phyloP scores from a whole-genome alignment of 1,140 invertebrate genomes.

The Drosophila yakuba region DNA sequence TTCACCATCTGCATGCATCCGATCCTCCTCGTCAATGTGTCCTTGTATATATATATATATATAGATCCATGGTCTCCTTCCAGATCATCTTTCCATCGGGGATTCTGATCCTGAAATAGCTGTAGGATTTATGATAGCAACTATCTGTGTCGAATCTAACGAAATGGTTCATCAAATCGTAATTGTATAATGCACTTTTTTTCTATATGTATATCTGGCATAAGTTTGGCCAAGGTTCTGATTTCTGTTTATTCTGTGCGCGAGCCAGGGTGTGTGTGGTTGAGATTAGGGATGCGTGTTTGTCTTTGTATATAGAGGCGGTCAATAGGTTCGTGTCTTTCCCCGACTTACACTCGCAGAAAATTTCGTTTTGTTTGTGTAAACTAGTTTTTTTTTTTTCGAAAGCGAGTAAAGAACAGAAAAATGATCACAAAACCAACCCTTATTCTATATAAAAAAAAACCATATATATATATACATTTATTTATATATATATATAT shows the following conservation, averaged over 20 bases:
- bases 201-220: background rate
- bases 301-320: conserved; percentile 34
- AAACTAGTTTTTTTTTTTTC: conserved; percentile 19
- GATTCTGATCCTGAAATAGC: conserved; percentile 4
- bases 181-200: conserved; percentile 6
- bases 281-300: background rate
- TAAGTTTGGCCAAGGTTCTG: background rate
- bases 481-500: conserved; percentile 11
- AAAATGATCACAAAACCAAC: conserved; percentile 20
- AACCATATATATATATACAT: conserved; percentile 5
- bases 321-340: conserved; percentile 15
- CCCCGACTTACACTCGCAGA: conserved; percentile 4
- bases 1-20: conserved; percentile 9
- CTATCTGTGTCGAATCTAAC: conserved; percentile 36
- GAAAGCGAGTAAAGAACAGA: conserved; percentile 7
- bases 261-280: background rate
- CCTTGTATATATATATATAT: conserved; percentile 3
- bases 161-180: conserved; percentile 3
- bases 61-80: conserved; percentile 14
- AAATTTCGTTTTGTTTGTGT: conserved; percentile 33
- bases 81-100: conserved; percentile 2
- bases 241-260: conserved; percentile 2
- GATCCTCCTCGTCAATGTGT: conserved; percentile 5
- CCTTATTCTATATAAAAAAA: conserved; percentile 18
- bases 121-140: conserved; percentile 27